Conservation (phyloP, 2,113 vertebrate species). For the Sisor rabdophorus region DNA sequence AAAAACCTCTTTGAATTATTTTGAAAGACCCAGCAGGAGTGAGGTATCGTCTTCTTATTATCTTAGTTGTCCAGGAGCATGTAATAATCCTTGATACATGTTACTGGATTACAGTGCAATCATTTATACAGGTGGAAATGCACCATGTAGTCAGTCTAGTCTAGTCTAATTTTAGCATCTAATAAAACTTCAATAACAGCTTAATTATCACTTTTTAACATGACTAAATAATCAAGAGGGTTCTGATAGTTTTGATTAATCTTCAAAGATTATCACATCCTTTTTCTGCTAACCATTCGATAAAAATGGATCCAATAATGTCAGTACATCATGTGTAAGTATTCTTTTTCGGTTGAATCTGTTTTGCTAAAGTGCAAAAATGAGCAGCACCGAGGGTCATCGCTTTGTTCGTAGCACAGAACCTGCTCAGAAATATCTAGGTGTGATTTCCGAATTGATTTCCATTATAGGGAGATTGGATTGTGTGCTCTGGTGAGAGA, state of each 20-base stretch:
- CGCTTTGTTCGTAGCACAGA: conserved; percentile 29
- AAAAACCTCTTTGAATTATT: not conserved
- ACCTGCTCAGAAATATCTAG: conserved; percentile 40
- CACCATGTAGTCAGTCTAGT: too few relatives aligned
- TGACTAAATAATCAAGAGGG: not conserved
- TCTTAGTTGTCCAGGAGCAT: not conserved
- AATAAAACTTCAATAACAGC: not conserved
- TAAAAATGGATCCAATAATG: conserved; percentile 45
- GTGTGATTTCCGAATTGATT: conserved; percentile 49
- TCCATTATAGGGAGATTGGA: conserved; percentile 21
- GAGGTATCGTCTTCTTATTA: not conserved
- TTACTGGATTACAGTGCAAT: not conserved
- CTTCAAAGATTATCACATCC: not conserved
- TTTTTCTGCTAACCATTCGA: conserved; percentile 31
- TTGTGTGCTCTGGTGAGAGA: not conserved
- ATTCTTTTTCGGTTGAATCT: conserved; percentile 36
- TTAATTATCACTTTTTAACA: not conserved
- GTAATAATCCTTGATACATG: not conserved
- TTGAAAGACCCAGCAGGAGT: not conserved
- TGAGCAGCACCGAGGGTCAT: conserved; percentile 20
- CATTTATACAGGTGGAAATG: not conserved
- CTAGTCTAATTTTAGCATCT: not conserved
- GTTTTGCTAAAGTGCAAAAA: conserved; percentile 7
- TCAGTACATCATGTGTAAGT: conserved; percentile 30
- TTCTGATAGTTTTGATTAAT: not conserved